Base-by-base conservation (phyloP, 2,113 vertebrate species). In the Crotalus viridis region DNA sequence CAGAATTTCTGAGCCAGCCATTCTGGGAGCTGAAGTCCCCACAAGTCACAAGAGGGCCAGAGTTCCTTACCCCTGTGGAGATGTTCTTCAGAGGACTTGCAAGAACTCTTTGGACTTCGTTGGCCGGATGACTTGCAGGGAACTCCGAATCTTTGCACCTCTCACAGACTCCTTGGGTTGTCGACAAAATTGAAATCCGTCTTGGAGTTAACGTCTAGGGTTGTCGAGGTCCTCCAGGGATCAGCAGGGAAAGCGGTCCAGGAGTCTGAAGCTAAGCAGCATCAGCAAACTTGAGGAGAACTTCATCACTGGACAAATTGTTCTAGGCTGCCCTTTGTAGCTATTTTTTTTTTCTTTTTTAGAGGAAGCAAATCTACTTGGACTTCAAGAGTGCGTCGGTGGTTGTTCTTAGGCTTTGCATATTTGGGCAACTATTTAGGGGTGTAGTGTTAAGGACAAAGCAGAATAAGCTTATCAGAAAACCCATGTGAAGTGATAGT, bases 401-500 rank as follows among this genome's bases (percentile, higher is more conserved):
- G 96, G 96, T 98, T 96, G 97, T 98, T 96, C 91, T 95, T 97
- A 96, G 97, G 97, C 97, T 98, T 98, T 98, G 98, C 98, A 98
- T 96, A 98, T 97, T 96, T 97, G 97, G 97, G 97, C 97, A 96
- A 90, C 97, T 97, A 97, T 97, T 94, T 98, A 97, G 97, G 97
- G 97, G 96, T 97, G 97, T 98, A 98, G 98, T 97, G 96, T 91
- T 96, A 97, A 96, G 95, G 97, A 96, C 94, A 92, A 96, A 96
- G 94, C 92, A 92, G 95, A 94, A 96, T 88, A 97, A 97, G 96
- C 97, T 97, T 96, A 96, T 93, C 94, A 85, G 88, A 92, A 94
- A 90, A 95, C 93, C 97, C 97, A 96, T 98, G 98, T 98, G 98
- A 97, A 97, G 98, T 97, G 97, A 97, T 98, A 97, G 98, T 99